phyloP scores from a whole-genome alignment of 2,888 invertebrate species.

The Liodrosophila aerea region DNA sequence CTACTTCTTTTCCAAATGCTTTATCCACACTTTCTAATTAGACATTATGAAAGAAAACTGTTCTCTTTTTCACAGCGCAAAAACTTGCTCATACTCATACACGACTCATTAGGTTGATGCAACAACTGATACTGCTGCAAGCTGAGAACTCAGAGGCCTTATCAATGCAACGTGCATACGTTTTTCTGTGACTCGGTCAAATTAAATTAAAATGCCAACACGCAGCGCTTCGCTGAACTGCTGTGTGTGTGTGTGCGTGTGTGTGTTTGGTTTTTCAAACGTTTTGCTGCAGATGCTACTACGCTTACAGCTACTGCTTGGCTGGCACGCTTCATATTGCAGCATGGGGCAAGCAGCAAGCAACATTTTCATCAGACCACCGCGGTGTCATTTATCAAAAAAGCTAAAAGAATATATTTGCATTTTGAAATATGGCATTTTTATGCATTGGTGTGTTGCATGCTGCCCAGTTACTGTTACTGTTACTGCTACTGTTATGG shows the following conservation, averaged over 20 bases:
- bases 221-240: constrained; percentile 6
- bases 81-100: no score
- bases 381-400: constrained; percentile 78
- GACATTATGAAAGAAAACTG: no score
- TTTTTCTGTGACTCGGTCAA: constrained; percentile 24
- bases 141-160: not conserved
- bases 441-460: constrained; percentile 77
- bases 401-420: constrained; percentile 78
- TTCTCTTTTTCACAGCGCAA: no score
- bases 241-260: not conserved
- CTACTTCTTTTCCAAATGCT: no score
- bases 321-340: constrained; percentile 70
- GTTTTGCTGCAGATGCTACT: constrained; percentile 34
- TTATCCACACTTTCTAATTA: no score
- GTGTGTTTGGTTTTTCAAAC: constrained; percentile 37
- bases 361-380: constrained; percentile 71
- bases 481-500: constrained; percentile 1
- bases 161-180: not conserved
- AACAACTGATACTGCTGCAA: constrained; percentile 25
- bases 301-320: constrained; percentile 21
- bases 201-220: constrained; percentile 67
- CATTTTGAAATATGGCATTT: constrained; percentile 77
- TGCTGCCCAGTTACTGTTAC: constrained; percentile 46
- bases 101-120: no score
- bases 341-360: constrained; percentile 31